These are phyloP conservation scores for Osedax frankpressi DNA, from an alignment of 2,888 invertebrate species.

Conservation along the genomic window DNA sequence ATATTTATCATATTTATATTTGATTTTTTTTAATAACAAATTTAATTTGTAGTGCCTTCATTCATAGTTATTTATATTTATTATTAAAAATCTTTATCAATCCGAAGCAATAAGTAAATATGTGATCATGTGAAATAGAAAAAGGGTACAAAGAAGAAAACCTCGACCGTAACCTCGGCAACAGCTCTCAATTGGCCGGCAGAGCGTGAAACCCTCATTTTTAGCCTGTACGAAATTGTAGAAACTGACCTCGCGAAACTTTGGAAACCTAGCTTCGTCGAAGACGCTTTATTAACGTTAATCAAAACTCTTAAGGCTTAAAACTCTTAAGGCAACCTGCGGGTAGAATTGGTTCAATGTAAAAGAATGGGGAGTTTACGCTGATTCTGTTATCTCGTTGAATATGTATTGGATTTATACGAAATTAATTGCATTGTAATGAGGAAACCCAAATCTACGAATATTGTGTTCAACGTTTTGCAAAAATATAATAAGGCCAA, in stretches of 20 bases:
- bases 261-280: background rate
- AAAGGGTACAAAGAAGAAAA: background rate
- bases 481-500: too few relatives aligned
- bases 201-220: background rate
- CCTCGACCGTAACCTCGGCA: background rate
- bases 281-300: background rate
- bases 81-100: background rate
- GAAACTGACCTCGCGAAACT: background rate
- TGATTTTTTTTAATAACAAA: background rate
- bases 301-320: too few relatives aligned
- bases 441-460: too few relatives aligned
- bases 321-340: too few relatives aligned
- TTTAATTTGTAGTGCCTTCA: background rate
- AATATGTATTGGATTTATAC: too few relatives aligned
- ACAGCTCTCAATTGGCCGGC: background rate
- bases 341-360: too few relatives aligned
- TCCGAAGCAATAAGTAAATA: background rate
- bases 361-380: too few relatives aligned
- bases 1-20: too few relatives aligned
- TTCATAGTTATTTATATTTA: background rate
- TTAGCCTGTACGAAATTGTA: background rate
- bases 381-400: too few relatives aligned
- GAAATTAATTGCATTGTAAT: too few relatives aligned
- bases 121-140: too few relatives aligned
- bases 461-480: too few relatives aligned